Percentiles rank a stretch among this genome's conserved stretches.
Conservation (phyloP, 1,140 invertebrate genomes). For the Eupristina koningsbergeri region DNA sequence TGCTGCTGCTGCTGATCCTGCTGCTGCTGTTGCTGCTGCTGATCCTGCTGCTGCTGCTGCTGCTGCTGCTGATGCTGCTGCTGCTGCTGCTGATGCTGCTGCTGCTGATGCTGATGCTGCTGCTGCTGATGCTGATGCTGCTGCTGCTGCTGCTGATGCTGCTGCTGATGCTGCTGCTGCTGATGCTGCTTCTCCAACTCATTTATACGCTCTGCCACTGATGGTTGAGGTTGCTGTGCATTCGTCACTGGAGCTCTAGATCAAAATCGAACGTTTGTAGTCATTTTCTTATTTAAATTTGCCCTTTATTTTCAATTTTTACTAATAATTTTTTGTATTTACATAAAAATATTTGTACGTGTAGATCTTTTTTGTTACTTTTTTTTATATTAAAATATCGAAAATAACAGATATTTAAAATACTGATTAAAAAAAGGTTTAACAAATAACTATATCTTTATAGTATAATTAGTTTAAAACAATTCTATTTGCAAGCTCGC, state of each 20-base stretch:
- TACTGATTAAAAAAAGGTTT: too few relatives aligned
- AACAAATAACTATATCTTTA: too few relatives aligned
- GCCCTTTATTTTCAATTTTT: too few relatives aligned
- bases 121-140: slow-evolving; percentile 78
- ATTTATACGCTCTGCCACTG: slow-evolving; percentile 84
- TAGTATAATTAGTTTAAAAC: too few relatives aligned
- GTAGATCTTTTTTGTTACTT: too few relatives aligned
- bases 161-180: slow-evolving; percentile 72
- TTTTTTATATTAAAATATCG: too few relatives aligned
- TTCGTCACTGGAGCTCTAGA: slow-evolving; percentile 63
- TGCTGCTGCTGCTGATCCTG: too few relatives aligned
- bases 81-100: slow-evolving; percentile 67
- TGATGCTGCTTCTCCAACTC: slow-evolving; percentile 79
- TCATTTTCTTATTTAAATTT: background rate
- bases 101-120: slow-evolving; percentile 83
- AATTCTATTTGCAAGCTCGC: too few relatives aligned
- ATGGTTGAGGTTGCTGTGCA: slow-evolving; percentile 73
- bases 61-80: slow-evolving; percentile 75
- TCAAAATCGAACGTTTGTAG: background rate
- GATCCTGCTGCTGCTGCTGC: slow-evolving; percentile 85
- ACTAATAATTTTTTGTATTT: too few relatives aligned
- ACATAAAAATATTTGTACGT: too few relatives aligned
- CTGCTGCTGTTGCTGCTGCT: slow-evolving; percentile 67
- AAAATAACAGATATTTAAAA: too few relatives aligned
- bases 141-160: slow-evolving; percentile 68